Evolutionary conservation across 2,797 vertebrate genomes (phyloP).

Genomic region (Spinus pinus): DNA sequence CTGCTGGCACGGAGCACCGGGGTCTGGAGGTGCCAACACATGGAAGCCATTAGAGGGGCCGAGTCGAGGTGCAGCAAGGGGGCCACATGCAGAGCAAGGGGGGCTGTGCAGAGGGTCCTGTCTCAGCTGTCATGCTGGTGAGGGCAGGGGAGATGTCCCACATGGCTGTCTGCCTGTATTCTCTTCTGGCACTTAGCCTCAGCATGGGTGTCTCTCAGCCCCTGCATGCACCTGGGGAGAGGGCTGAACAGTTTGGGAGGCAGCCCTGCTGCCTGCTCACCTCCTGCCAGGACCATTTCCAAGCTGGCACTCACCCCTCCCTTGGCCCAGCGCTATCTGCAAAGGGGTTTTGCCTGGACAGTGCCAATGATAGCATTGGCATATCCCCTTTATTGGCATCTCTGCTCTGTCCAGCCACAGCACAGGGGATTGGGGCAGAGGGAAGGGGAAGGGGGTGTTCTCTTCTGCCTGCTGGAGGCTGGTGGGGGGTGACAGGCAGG

Average conservation of each 20-base stretch:
- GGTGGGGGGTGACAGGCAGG: neutral
- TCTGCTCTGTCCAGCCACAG: neutral
- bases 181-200: neutral
- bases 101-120: neutral
- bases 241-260: neutral
- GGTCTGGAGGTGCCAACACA: conserved; percentile 7
- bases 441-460: neutral
- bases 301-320: neutral
- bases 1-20: neutral
- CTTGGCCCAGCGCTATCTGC: neutral
- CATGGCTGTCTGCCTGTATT: neutral
- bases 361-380: conserved; percentile 4
- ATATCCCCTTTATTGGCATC: conserved; percentile 54
- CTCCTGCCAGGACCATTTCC: neutral
- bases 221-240: neutral
- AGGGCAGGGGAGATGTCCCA: neutral
- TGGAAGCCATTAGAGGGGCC: conserved; percentile 23
- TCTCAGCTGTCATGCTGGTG: fast-evolving
- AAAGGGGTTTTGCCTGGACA: neutral
- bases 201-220: neutral
- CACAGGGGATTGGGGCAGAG: neutral
- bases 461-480: neutral
- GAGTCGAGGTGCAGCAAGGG: fast-evolving
- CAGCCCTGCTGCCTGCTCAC: neutral
- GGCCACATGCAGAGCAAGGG: neutral